These are phyloP conservation scores for Spodoptera littoralis DNA, from an alignment of 2,888 invertebrate species.

Conservation along the genomic window DNA sequence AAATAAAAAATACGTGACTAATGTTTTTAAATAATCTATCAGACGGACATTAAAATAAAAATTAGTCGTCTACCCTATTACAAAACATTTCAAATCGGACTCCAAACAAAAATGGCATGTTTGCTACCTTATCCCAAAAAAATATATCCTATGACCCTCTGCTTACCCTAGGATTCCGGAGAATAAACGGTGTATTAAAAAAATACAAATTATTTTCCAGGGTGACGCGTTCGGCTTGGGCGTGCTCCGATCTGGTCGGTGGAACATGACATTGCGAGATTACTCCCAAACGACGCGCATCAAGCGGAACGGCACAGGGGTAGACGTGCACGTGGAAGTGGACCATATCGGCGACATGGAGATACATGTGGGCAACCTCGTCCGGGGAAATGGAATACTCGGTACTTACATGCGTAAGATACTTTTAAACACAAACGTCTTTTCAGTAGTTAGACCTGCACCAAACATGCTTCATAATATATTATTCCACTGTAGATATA, in stretches of 20 bases:
- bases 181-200: no score
- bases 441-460: slow-evolving; percentile 13
- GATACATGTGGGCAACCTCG: slow-evolving; percentile 92
- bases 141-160: no score
- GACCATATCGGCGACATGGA: slow-evolving; percentile 93
- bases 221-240: slow-evolving; percentile 90
- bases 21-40: no score
- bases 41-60: no score
- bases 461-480: background rate
- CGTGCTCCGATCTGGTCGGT: slow-evolving; percentile 90
- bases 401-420: slow-evolving; percentile 78
- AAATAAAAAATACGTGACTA: no score
- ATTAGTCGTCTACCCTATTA: no score
- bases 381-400: slow-evolving; percentile 90
- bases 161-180: no score
- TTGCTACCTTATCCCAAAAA: no score
- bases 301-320: slow-evolving; percentile 84
- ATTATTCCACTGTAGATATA: slow-evolving; percentile 17
- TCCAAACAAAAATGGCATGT: no score
- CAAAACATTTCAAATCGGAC: no score
- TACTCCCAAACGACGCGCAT: slow-evolving; percentile 91
- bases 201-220: slow-evolving; percentile 47
- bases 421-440: slow-evolving; percentile 17
- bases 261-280: slow-evolving; percentile 93
- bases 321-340: slow-evolving; percentile 91